These are phyloP conservation scores for Cheilinus undulatus DNA, from an alignment of 2,113 vertebrate genomes.

Conservation along the genomic window DNA sequence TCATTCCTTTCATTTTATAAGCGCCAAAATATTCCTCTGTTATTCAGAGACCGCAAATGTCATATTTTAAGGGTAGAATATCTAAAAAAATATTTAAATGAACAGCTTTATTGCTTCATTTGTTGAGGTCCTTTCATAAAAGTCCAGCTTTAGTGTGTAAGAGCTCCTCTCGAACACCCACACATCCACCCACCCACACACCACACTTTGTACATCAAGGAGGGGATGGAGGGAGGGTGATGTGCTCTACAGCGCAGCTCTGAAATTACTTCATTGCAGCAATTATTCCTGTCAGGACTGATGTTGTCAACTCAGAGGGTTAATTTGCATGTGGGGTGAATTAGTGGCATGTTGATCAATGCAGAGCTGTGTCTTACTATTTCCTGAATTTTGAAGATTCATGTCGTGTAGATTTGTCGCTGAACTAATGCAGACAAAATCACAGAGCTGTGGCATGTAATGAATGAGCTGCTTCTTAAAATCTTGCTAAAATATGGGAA, in stretches of 20 bases:
- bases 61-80: background rate
- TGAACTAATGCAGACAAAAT: constrained; percentile 7
- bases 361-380: background rate
- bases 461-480: background rate
- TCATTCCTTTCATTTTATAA: too few relatives aligned
- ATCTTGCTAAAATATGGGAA: background rate
- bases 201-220: constrained; percentile 13
- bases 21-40: too few relatives aligned
- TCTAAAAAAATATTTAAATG: background rate
- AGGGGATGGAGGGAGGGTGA: background rate
- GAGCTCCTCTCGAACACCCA: constrained; percentile 17
- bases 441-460: background rate
- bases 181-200: constrained; percentile 10
- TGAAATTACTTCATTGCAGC: constrained; percentile 31
- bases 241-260: background rate
- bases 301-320: constrained; percentile 1
- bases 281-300: constrained; percentile 13
- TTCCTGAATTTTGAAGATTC: background rate
- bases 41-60: too few relatives aligned
- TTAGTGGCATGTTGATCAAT: background rate
- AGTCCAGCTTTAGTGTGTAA: constrained; percentile 26
- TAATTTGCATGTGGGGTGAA: background rate
- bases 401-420: background rate
- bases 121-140: constrained; percentile 1
- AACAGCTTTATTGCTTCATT: background rate